A percentile compares a stretch with the other conserved stretches of the same genome.
Conservation (phyloP, 1,140 invertebrate genomes). For the Proctacanthus coquilletti region DNA sequence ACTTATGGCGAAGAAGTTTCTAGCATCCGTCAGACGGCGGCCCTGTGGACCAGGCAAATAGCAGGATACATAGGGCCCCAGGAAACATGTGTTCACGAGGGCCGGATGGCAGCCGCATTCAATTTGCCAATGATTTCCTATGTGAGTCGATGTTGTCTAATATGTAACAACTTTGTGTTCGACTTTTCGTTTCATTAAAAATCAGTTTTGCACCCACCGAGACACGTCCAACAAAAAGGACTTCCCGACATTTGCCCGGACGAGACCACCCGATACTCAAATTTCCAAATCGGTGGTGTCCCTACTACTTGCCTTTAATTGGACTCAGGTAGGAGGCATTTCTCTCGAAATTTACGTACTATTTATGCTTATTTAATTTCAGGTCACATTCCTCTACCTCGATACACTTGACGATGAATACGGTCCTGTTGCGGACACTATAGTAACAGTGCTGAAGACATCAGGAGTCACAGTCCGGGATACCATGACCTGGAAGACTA, state of each 20-base stretch:
- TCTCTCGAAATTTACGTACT: conserved; percentile 1
- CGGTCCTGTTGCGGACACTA: conserved; percentile 53
- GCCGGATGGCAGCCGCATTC: conserved; percentile 85
- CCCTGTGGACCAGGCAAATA: conserved; percentile 72
- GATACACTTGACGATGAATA: conserved; percentile 52
- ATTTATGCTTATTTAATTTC: conserved; percentile 5
- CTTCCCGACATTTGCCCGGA: conserved; percentile 86
- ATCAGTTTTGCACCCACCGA: conserved; percentile 70
- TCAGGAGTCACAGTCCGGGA: conserved; percentile 52
- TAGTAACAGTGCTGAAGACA: conserved; percentile 45
- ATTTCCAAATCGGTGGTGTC: conserved; percentile 80
- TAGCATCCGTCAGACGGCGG: conserved; percentile 72
- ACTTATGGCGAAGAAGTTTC: conserved; percentile 79
- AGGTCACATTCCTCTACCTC: conserved; percentile 60
- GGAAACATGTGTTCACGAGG: conserved; percentile 89
- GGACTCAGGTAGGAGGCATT: conserved; percentile 49
- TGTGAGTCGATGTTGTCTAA: conserved; percentile 36
- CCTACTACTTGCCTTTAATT: conserved; percentile 60
- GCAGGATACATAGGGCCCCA: conserved; percentile 88
- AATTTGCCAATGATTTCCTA: conserved; percentile 79
- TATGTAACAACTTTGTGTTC: not conserved
- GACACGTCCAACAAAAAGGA: conserved; percentile 72
- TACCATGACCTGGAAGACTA: conserved; percentile 51
- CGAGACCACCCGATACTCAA: conserved; percentile 80
- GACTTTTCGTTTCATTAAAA: not conserved